A percentile compares a stretch with the other conserved stretches of the same genome.
These are phyloP conservation scores for Tinamus guttatus DNA, from an alignment of 2,113 vertebrate genomes.

Conservation along the genomic window DNA sequence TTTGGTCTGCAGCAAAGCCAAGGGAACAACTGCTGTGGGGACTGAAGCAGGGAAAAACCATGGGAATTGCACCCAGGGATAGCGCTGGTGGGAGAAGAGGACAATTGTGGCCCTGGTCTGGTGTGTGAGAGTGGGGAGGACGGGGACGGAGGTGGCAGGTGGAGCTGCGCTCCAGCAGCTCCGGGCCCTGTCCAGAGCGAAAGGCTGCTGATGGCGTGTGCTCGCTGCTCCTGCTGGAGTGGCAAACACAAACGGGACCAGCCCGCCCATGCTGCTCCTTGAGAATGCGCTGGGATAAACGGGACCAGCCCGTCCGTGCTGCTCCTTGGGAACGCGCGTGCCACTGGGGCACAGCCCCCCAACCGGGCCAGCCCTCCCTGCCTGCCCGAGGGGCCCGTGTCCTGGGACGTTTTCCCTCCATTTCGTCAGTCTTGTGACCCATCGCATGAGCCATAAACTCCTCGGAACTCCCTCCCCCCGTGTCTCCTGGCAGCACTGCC, in stretches of 20 bases:
- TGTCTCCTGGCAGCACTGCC: slow-evolving; percentile 13
- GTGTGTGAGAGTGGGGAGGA: neutral
- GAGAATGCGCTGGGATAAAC: neutral
- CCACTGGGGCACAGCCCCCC: neutral
- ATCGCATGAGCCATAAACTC: neutral
- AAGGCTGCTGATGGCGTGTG: neutral
- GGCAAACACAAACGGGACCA: neutral
- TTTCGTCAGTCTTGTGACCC: neutral
- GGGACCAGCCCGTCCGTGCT: neutral
- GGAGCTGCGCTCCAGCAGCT: neutral
- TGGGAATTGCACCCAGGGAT: neutral
- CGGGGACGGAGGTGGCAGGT: neutral
- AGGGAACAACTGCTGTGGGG: neutral
- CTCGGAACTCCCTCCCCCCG: neutral
- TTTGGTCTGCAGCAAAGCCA: neutral
- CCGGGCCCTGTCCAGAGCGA: neutral
- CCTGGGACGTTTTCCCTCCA: neutral
- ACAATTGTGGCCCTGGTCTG: neutral
- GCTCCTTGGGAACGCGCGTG: neutral
- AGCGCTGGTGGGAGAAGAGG: neutral
- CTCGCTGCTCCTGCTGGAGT: neutral
- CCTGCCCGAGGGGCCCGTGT: neutral
- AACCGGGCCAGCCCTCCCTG: neutral
- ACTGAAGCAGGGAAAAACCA: neutral
- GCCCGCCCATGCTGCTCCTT: too few species aligned